Base-by-base conservation (phyloP, 2,888 invertebrate species). In the Zhuqinia jingwanae region DNA sequence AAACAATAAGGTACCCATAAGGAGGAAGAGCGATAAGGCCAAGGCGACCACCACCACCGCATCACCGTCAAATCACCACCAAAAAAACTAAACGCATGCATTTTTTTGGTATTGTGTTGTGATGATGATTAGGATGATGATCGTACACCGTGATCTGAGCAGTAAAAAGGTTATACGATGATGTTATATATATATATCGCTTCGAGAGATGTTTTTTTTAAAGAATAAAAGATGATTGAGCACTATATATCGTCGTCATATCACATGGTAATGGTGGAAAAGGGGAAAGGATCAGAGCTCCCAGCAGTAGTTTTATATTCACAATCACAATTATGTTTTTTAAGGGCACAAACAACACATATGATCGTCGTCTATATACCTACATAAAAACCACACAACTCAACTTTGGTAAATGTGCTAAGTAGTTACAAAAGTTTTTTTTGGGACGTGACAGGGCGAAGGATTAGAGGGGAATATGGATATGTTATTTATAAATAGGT, bases 381-480 rank as follows among this genome's bases (percentile, higher is more conserved):
- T n/a, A n/a, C n/a, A n/a, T n/a, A 36, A 30, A 56, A 77, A 60
- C 77, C 77, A 77, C 60, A 22, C 45, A 76, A 22, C 25, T 76
- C 27, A 36, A 36, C 53, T 65, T 25, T 68, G 47, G 47, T 47
- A 8, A 8, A 36, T n/a, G 70, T 70, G 78, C 65, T 84, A 84
- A 84, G 84, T 84, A 68, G 70, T 70, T 70, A 63, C 42, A 25
- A 22, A 56, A 75, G n/a, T 60, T 65, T 83, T 65, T 25, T 73
- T n/a, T 63, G 11, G 58, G 45, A 87, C 87, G 88, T 87, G 88
- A 90, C 90, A 89, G 89, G 90, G 89, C 89, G 88, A 88, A 87
- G 87, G 88, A 88, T 78, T 87, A 87, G 80, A 85, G 75, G 65
- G 53, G 76, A 86, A 27, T 60, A 53, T 53, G 53, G 53, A 53